Base-by-base conservation (phyloP, 2,113 vertebrate genomes). In the Sinocyclocheilus anophthalmus region DNA sequence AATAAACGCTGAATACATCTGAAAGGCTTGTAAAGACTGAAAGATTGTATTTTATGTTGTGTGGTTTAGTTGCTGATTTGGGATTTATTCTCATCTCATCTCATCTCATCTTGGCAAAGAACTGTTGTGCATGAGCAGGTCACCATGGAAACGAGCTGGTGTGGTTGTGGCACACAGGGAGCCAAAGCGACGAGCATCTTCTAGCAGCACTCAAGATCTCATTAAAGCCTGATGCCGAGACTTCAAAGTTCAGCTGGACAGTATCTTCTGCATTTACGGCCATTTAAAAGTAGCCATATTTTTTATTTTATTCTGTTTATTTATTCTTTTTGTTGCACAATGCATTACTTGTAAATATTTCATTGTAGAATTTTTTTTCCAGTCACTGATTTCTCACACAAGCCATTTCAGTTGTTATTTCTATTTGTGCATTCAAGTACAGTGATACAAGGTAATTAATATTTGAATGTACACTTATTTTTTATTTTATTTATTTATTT, bases 191-290 rank as follows among this genome's bases (percentile, higher is more conserved):
- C 3, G 16, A 57, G 9, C 6, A 11, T 59, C 76, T 20, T 37
- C 76, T 39, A 59, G 76, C 6, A 22, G 48, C 30, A 22, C 11
- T 61, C 48, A 4, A 13, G 57, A 76, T 8, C 65, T 80, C 61
- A 67, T 73, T 90, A 91, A 81, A 91, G 16, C 88, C 69, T 39
- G 69, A 39, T 26, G 61, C n/a, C 0, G 20, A 59, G 57, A 59
- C 8, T 1, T 59, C 2, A 8, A 22, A 22, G 57, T 9, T 59
- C 57, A 59, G 20, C 57, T 59, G 57, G 57, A 59, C 57, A 3
- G 20, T 22, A 22, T 22, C 55, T 57, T 57, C 20, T 57, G 55
- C 18, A 57, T 57, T 57, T 57, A 18, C 0, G 18, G 4, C 5
- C 63, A 16, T 67, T 67, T 67, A 1, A 67, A 30, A 67, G 13